These are phyloP conservation scores for Isotomurus palustris DNA, from an alignment of 2,888 invertebrate genomes.

Conservation along the genomic window DNA sequence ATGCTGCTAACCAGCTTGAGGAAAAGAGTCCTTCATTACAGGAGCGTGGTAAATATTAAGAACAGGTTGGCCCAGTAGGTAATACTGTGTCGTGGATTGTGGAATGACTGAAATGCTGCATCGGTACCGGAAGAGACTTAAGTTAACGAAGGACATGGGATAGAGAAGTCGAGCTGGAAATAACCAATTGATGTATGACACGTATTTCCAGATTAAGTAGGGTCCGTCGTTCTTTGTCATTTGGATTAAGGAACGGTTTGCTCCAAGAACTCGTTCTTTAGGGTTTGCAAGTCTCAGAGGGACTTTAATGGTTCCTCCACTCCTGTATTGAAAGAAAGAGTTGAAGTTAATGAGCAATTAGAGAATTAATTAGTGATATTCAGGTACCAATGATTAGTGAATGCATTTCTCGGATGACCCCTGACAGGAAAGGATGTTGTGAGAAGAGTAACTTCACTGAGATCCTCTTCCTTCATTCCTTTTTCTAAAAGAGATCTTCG, in stretches of 20 bases:
- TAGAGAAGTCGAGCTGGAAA: slow-evolving; percentile 16
- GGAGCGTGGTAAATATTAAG: slow-evolving; percentile 29
- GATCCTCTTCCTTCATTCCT: slow-evolving; percentile 3
- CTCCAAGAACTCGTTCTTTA: slow-evolving; percentile 12
- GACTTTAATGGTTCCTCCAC: slow-evolving; percentile 26
- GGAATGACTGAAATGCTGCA: slow-evolving; percentile 26
- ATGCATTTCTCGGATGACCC: slow-evolving; percentile 13
- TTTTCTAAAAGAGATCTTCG: slow-evolving; percentile 18
- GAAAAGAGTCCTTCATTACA: slow-evolving; percentile 28
- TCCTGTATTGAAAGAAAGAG: slow-evolving; percentile 10
- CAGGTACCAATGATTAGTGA: slow-evolving; percentile 26
- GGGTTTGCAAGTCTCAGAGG: slow-evolving; percentile 16
- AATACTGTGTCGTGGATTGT: slow-evolving; percentile 20
- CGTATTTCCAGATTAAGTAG: slow-evolving; percentile 26
- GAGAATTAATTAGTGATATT: neutral
- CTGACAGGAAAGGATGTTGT: no score
- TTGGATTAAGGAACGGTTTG: slow-evolving; percentile 16
- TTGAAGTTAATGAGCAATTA: no score
- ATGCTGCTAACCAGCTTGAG: slow-evolving; percentile 20
- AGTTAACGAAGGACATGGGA: slow-evolving; percentile 7
- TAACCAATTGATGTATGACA: slow-evolving; percentile 20
- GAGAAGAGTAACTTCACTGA: slow-evolving; percentile 17
- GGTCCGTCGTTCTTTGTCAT: slow-evolving; percentile 18
- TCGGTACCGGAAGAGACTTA: slow-evolving; percentile 23
- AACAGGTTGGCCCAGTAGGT: slow-evolving; percentile 23